Conservation (phyloP, 2,113 vertebrate genomes). For the Numida meleagris region DNA sequence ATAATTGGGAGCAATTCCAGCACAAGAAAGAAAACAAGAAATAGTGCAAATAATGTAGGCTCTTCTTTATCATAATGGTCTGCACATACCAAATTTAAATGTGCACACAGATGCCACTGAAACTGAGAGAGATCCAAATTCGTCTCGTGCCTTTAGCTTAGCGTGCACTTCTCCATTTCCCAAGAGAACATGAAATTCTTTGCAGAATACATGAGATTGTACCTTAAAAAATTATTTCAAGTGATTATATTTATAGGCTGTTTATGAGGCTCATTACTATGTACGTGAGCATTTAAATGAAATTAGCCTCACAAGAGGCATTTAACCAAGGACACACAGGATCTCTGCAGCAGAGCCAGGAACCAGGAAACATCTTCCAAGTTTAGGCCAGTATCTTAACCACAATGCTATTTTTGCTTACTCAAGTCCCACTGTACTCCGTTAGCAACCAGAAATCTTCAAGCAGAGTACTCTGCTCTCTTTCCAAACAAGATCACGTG, state of each 20-base stretch:
- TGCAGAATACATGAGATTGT: conserved; percentile 28
- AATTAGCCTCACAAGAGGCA: conserved; percentile 54
- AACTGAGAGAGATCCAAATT: conserved; percentile 24
- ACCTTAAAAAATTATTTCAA: conserved; percentile 68
- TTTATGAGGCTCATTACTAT: conserved; percentile 61
- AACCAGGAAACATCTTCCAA: conserved; percentile 47
- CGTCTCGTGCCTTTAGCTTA: conserved; percentile 31
- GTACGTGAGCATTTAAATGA: conserved; percentile 45
- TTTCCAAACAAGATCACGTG: not conserved
- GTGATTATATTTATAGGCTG: conserved; percentile 65
- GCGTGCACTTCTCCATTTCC: conserved; percentile 16
- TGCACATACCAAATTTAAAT: conserved; percentile 37
- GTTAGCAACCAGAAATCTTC: conserved; percentile 4
- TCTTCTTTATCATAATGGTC: not conserved
- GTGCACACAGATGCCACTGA: conserved; percentile 47
- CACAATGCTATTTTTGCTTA: conserved; percentile 34
- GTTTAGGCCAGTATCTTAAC: conserved; percentile 50
- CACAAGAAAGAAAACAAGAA: not conserved
- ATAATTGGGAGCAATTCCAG: conserved; percentile 5
- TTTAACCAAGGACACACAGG: conserved; percentile 62
- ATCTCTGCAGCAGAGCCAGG: conserved; percentile 41
- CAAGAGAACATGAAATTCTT: conserved; percentile 40
- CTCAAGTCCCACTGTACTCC: not conserved
- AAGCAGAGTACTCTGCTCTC: fast-evolving
- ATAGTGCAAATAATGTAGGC: conserved; percentile 34